Conservation (phyloP, 2,797 vertebrate genomes). For the Vireo griseus region DNA sequence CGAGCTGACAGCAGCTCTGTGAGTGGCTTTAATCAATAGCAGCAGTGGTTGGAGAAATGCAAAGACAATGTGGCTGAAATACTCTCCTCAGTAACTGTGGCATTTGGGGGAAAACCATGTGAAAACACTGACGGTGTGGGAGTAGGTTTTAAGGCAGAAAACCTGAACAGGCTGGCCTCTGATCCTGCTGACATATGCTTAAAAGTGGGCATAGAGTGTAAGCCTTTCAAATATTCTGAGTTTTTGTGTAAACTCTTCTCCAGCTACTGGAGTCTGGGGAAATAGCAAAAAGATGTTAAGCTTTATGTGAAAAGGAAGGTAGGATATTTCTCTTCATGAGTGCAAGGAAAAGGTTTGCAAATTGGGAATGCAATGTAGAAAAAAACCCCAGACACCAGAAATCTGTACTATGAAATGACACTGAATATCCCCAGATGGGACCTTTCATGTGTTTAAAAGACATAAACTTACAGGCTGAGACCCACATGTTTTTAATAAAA, state of each 20-base stretch:
- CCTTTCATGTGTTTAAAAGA: not conserved
- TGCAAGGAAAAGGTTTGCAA: not conserved
- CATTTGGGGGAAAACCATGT: not conserved
- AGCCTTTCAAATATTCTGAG: not conserved
- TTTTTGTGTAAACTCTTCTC: not conserved
- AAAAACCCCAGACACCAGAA: not conserved
- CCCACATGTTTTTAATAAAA: not conserved
- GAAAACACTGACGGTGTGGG: not conserved
- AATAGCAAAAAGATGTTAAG: not conserved
- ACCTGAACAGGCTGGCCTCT: not conserved
- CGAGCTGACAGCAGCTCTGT: not conserved
- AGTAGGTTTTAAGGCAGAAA: not conserved
- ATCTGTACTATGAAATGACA: not conserved
- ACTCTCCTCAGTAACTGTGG: not conserved
- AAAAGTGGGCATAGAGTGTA: not conserved
- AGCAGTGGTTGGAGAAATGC: not conserved
- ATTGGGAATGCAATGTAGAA: not conserved
- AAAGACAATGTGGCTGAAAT: not conserved
- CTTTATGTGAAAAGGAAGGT: not conserved
- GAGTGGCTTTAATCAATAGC: not conserved
- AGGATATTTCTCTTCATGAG: not conserved
- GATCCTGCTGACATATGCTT: not conserved
- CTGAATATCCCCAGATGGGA: not conserved
- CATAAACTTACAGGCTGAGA: not conserved
- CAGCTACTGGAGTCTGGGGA: not conserved